A percentile compares a stretch with the other conserved stretches of the same genome.
These are phyloP conservation scores for Phytoseiulus persimilis DNA, from an alignment of 2,888 invertebrate species.

Conservation along the genomic window DNA sequence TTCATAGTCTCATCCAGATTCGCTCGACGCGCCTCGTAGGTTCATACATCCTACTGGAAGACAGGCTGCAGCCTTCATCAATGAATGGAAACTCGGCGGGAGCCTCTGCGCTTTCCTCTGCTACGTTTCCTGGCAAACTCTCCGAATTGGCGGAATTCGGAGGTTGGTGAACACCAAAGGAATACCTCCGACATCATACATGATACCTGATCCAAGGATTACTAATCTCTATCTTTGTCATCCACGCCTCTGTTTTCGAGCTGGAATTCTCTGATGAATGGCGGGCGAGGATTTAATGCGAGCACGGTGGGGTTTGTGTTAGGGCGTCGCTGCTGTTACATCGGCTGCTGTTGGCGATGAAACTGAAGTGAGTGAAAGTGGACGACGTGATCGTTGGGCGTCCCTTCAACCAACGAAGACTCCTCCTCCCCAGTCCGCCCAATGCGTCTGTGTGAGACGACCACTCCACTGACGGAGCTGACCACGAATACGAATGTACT, in stretches of 20 bases:
- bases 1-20: no score
- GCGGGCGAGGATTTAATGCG: neutral
- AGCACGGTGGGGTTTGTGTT: neutral
- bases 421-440: slow-evolving; percentile 5
- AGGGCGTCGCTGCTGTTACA: neutral
- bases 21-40: no score
- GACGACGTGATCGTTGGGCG: neutral
- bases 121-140: no score
- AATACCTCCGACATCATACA: no score
- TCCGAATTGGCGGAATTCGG: no score
- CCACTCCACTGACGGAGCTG: neutral
- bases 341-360: neutral
- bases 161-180: no score
- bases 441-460: neutral
- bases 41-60: no score
- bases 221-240: neutral
- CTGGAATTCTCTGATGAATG: neutral
- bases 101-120: no score
- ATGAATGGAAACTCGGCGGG: no score
- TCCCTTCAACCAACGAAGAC: neutral
- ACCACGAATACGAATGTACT: neutral
- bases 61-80: no score
- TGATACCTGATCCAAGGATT: no score
- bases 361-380: slow-evolving; percentile 5
- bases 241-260: neutral